Percentiles rank a stretch among this genome's conserved stretches.
These are phyloP conservation scores for Lytechinus variegatus DNA, from an alignment of 35 echinoderm and acorn worm species.

Conservation along the genomic window DNA sequence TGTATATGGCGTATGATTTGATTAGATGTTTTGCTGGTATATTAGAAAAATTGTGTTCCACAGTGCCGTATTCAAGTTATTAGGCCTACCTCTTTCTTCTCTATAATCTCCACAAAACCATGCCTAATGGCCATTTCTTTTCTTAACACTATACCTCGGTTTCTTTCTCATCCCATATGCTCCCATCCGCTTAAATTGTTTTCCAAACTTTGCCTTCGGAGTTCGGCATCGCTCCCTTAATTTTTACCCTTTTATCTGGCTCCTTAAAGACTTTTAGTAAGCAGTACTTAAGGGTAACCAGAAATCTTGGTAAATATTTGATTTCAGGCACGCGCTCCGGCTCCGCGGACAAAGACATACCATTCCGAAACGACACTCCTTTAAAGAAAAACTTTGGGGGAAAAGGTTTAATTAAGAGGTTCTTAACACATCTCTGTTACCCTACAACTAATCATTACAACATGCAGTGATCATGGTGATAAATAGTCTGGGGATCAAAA, in stretches of 20 bases:
- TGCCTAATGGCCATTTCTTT: neutral
- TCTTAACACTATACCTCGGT: neutral
- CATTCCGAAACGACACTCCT: neutral
- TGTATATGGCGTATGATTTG: too few species aligned
- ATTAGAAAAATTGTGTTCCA: neutral
- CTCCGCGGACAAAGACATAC: neutral
- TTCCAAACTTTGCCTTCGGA: neutral
- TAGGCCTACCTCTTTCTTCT: neutral
- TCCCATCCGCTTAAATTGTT: neutral
- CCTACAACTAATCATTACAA: neutral
- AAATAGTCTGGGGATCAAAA: neutral
- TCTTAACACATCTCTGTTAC: slow-evolving; percentile 4
- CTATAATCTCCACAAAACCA: neutral
- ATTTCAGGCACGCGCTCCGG: slow-evolving; percentile 19
- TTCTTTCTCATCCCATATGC: neutral
- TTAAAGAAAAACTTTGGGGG: neutral
- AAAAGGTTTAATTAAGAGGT: slow-evolving; percentile 1
- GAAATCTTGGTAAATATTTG: slow-evolving; percentile 15
- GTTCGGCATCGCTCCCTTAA: neutral
- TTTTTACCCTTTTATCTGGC: neutral
- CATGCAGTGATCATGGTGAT: neutral
- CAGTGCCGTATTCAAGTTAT: neutral
- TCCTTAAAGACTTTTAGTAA: neutral
- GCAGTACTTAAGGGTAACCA: neutral
- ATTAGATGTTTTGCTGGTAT: neutral